Percentiles rank a stretch among this genome's conserved stretches.
phyloP scores from a whole-genome alignment of 2,888 invertebrate species.

The Linnaemya tessellans region DNA sequence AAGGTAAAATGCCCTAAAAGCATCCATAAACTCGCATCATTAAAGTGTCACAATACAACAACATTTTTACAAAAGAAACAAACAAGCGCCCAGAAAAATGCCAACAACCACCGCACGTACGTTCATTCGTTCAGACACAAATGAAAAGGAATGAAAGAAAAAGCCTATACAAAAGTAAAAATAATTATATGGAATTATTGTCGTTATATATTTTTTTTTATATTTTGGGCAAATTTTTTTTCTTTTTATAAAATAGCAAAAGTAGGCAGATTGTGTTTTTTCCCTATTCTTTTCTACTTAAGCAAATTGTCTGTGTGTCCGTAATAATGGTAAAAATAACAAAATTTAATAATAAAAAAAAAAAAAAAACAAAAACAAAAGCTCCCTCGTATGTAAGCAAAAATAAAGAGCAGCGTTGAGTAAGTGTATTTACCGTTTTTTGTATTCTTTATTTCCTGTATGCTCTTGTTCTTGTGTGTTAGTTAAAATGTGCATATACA shows the following conservation, averaged over 20 bases:
- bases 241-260: neutral
- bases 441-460: conserved; percentile 33
- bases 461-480: neutral
- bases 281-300: neutral
- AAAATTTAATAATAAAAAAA: conserved; percentile 13
- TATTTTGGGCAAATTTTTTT: conserved; percentile 14
- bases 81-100: neutral
- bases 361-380: neutral
- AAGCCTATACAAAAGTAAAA: conserved; percentile 12
- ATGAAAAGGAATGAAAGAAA: neutral
- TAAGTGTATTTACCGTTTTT: conserved; percentile 29
- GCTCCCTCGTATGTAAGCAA: neutral
- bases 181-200: conserved; percentile 50
- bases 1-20: conserved; percentile 63
- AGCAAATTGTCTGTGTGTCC: conserved; percentile 40
- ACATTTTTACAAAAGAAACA: conserved; percentile 30
- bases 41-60: conserved; percentile 69
- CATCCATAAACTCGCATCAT: conserved; percentile 70
- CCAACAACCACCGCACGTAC: conserved; percentile 8
- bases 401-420: neutral
- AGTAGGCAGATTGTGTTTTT: conserved; percentile 5
- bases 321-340: conserved; percentile 17
- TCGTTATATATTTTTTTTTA: conserved; percentile 47
- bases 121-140: neutral
- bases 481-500: conserved; percentile 46